Percentiles rank a stretch among this genome's conserved stretches.
These are phyloP conservation scores for Pegea sp. DNA, from an alignment of 23 tunicate genomes.

Conservation along the genomic window DNA sequence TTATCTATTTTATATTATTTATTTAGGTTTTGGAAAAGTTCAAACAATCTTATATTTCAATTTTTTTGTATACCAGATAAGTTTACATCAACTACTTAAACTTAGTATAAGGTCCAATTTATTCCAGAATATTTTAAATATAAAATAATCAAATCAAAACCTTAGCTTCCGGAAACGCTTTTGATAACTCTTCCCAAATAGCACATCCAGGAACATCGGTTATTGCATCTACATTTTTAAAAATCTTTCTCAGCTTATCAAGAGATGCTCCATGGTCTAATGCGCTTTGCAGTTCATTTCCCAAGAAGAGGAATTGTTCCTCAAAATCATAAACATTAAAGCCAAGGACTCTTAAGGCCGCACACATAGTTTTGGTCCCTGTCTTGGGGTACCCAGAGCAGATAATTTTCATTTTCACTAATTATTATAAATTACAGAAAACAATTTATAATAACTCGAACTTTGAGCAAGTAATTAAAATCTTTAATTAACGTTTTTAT, in stretches of 20 bases:
- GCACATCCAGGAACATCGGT: constrained; percentile 31
- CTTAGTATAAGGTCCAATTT: too few relatives aligned
- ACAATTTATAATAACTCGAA: too few relatives aligned
- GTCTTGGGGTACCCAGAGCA: constrained; percentile 35
- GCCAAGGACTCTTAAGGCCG: constrained; percentile 18
- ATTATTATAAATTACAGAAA: too few relatives aligned
- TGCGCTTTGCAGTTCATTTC: constrained; percentile 5
- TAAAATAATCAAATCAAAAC: too few relatives aligned
- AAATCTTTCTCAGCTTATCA: constrained; percentile 15
- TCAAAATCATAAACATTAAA: constrained; percentile 41
- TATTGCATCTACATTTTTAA: constrained; percentile 35
- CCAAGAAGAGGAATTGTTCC: constrained; percentile 22
- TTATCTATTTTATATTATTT: too few relatives aligned
- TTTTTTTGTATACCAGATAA: too few relatives aligned
- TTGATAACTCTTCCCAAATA: constrained; percentile 22
- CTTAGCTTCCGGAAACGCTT: constrained; percentile 57
- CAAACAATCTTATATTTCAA: too few relatives aligned
- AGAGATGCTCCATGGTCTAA: constrained; percentile 16
- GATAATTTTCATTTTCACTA: constrained; percentile 28
- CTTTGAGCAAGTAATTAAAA: too few relatives aligned
- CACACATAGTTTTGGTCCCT: constrained; percentile 26
- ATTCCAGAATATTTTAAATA: too few relatives aligned
- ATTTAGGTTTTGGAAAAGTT: too few relatives aligned
- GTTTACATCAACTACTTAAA: too few relatives aligned
- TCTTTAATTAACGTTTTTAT: too few relatives aligned